Percentiles rank a stretch among this genome's conserved stretches.
Evolutionary conservation across 2,113 vertebrate genomes (phyloP).

Genomic region (Grammomys surdaster): DNA sequence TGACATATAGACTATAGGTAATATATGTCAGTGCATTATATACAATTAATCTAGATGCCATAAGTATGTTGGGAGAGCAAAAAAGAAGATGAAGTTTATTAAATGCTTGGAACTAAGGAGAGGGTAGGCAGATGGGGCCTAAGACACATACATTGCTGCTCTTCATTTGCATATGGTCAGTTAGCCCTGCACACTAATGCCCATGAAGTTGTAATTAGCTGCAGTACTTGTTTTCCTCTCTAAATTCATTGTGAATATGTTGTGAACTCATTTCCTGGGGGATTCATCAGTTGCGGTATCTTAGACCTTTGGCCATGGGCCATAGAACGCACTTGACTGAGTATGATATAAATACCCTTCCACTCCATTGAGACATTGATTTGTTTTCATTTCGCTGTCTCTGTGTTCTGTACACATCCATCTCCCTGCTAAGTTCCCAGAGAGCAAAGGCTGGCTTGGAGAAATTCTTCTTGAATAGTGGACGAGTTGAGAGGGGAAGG

Average conservation of each 20-base stretch:
- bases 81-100: not conserved
- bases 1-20: not conserved
- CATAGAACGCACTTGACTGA: constrained; percentile 68
- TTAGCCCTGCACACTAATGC: not conserved
- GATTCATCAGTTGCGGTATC: constrained; percentile 51
- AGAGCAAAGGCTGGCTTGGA: constrained; percentile 20
- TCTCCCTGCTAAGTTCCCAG: constrained; percentile 59
- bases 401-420: constrained; percentile 60
- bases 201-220: not conserved
- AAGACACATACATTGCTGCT: not conserved
- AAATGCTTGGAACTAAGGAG: not conserved
- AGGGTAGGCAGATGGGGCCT: not conserved
- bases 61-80: not conserved
- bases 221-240: not conserved
- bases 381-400: constrained; percentile 73
- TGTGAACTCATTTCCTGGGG: constrained; percentile 49
- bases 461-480: constrained; percentile 21
- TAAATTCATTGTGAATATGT: not conserved
- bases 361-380: constrained; percentile 72
- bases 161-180: not conserved
- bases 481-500: not conserved
- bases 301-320: constrained; percentile 60
- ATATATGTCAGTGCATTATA: not conserved
- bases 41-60: not conserved
- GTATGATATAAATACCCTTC: constrained; percentile 74